A percentile compares a stretch with the other conserved stretches of the same genome.
These are phyloP conservation scores for Drosophila prostipennis DNA, from an alignment of 2,888 invertebrate species.

Conservation along the genomic window DNA sequence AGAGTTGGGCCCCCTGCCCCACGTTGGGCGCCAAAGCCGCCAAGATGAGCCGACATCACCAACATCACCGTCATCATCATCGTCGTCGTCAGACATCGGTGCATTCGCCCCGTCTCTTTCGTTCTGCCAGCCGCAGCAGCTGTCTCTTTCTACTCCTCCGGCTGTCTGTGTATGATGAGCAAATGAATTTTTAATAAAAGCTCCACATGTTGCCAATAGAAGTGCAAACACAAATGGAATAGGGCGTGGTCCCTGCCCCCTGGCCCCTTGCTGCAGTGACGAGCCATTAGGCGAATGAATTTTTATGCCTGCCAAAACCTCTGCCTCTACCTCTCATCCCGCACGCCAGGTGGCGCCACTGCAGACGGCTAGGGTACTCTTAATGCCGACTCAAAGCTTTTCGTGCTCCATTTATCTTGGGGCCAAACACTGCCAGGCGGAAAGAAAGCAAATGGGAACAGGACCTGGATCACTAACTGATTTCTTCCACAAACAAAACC, in stretches of 20 bases:
- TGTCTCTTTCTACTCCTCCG: slow-evolving; percentile 8
- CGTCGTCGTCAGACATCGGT: slow-evolving; percentile 41
- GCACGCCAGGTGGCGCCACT: slow-evolving; percentile 9
- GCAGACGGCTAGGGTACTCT: slow-evolving; percentile 7
- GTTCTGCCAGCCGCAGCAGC: neutral
- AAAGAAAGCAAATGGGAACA: slow-evolving; percentile 5
- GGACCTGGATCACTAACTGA: neutral
- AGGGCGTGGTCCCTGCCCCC: slow-evolving; percentile 21
- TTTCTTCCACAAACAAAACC: neutral
- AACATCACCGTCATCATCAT: slow-evolving; percentile 17
- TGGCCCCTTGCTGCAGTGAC: slow-evolving; percentile 47
- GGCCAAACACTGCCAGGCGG: slow-evolving; percentile 4
- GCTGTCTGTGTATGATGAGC: slow-evolving; percentile 59
- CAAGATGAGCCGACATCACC: slow-evolving; percentile 42
- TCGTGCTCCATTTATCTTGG: slow-evolving; percentile 12
- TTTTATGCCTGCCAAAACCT: slow-evolving; percentile 52
- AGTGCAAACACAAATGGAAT: slow-evolving; percentile 68
- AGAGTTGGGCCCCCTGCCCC: slow-evolving; percentile 5
- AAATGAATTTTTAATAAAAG: slow-evolving; percentile 81
- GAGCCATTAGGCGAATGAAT: slow-evolving; percentile 76
- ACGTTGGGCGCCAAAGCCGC: slow-evolving; percentile 25
- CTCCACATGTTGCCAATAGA: slow-evolving; percentile 78
- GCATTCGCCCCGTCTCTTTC: slow-evolving; percentile 12
- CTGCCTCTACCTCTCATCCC: neutral
- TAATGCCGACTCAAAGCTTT: slow-evolving; percentile 3